Evolutionary conservation across 2,888 invertebrate genomes (phyloP), one percentile per base, ranked within the genome.

Genomic region (Serrognathus titanus): DNA sequence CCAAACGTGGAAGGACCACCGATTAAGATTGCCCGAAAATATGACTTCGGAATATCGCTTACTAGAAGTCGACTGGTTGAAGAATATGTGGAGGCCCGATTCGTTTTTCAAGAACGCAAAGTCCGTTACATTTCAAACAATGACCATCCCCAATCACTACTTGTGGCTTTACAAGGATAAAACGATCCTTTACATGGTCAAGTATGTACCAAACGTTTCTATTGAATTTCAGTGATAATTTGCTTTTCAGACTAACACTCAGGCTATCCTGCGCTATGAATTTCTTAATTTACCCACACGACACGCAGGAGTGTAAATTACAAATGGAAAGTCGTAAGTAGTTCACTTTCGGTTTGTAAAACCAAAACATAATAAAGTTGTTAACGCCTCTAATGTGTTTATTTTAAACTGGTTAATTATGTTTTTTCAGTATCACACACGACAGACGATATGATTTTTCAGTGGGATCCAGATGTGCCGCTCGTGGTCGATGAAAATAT

Each of bases 71-170:
- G 92, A 92, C 72, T 94, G 93, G 93, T 76, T 93, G 66, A 93
- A 93, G 71, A 90, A 92, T 72, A 92, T 94, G 88, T 94, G 94
- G 94, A 82, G 94, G 48, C 94, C 94, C 0, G 94, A 94, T 79
- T 93, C 94, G 5, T 94, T 93, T 79, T 94, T 94, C 81, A 94
- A 94, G 79, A 94, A 94, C 75, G 94, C 94, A 48, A 94, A 94
- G 78, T 90, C 92, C 0, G 94, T 94, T 1, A 94, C 92, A 8
- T 94, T 94, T 74, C 94, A 94, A 77, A 94, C 94, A 0, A 94
- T 94, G 93, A 94, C 94, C 40, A 92, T 94, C 64, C 94, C 94
- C 1, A 94, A 94, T 80, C 94, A 94, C 76, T 94, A 94, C 75
- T 86, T 94, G 71, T 94, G 94, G 92, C 80, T 94, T 56, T 93